Evolutionary conservation across 2,797 vertebrate genomes (phyloP), one percentile per base, ranked within the genome.

Genomic region (Gastrophryne carolinensis): DNA sequence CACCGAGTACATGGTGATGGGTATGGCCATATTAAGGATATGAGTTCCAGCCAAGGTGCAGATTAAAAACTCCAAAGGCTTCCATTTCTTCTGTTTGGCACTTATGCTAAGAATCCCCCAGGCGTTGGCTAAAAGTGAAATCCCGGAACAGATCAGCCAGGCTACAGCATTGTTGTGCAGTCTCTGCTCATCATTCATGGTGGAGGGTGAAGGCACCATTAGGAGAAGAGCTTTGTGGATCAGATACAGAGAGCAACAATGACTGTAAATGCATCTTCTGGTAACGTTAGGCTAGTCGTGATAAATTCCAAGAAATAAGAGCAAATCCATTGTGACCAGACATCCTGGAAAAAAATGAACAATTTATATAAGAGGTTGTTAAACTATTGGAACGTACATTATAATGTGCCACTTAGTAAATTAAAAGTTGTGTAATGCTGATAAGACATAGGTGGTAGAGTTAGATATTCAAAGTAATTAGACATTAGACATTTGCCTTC

Each of bases 41-140:
- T 98, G 96, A 0, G 96, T 96, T 78, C 94, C 95, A 0, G 95
- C 95, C 79, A 98, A 86, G 0, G 87, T 94, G 86, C 96, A 97
- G 79, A 98, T 92, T 76, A 98, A 91, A 84, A 98, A 95, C 86
- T 98, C 95, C 82, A 98, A 88, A 0, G 96, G 94, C 82, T 97
- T 97, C 96, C 96, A 97, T 88, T 95, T 97, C 85, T 96, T 95
- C 89, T 97, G 96, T 90, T 95, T 96, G 87, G 96, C 94, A 0
- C 94, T 95, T 75, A 98, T 88, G 2, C 95, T 96, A 57, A 98
- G 91, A 82, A 98, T 96, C 80, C 94, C 95, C 96, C 96, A 98
- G 70, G 93, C 86, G 2, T 98, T 98, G 84, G 95, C 94, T 82
- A 97, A 87, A 81, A 96, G 91, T 54, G 95, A 96, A 82, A 97